A percentile compares a stretch with the other conserved stretches of the same genome.
These are phyloP conservation scores for Scaptomyza caliginosa DNA, from an alignment of 2,888 invertebrate species.

Conservation along the genomic window DNA sequence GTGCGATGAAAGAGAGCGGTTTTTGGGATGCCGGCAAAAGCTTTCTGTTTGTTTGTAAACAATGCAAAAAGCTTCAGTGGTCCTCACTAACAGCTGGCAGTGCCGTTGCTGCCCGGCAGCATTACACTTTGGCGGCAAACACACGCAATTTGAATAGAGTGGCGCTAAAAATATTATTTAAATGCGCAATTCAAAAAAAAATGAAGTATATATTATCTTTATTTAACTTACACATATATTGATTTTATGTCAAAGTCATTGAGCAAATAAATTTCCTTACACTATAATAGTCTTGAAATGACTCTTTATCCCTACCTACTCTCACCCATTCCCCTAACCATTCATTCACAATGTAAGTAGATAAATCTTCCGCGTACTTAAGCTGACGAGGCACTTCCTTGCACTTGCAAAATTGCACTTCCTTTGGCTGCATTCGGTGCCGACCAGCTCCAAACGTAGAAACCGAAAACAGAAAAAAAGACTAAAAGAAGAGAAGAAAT, in stretches of 20 bases:
- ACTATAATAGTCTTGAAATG: too few relatives aligned
- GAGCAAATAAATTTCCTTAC: too few relatives aligned
- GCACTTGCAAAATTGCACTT: constrained; percentile 37
- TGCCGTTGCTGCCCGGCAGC: constrained; percentile 13
- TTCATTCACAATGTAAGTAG: too few relatives aligned
- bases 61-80: constrained; percentile 33
- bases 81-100: constrained; percentile 36
- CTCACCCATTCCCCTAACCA: background rate
- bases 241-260: background rate
- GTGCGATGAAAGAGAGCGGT: constrained; percentile 1
- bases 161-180: background rate
- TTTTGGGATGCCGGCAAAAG: constrained; percentile 54
- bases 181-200: too few relatives aligned
- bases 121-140: constrained; percentile 41
- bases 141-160: constrained; percentile 9
- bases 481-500: background rate
- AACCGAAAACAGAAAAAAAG: background rate
- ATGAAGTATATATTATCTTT: too few relatives aligned
- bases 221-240: background rate
- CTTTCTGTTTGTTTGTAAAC: constrained; percentile 67
- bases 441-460: background rate
- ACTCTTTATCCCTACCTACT: background rate
- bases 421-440: constrained; percentile 22
- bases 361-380: constrained; percentile 34
- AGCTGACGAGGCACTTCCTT: constrained; percentile 31